phyloP scores from a whole-genome alignment of 1,140 invertebrate species.

The Sinonovacula constricta region DNA sequence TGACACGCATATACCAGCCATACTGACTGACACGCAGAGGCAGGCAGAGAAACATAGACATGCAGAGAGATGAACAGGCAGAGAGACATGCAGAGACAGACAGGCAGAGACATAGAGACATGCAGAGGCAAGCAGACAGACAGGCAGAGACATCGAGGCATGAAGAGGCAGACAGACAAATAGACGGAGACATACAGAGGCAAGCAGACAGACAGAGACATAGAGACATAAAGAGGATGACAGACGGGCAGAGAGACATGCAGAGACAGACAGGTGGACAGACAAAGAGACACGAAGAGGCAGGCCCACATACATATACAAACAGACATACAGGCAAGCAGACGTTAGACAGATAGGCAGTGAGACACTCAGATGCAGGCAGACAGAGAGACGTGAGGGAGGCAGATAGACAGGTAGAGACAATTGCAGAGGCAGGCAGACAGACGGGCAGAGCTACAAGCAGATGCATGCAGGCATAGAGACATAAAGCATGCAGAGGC shows the following conservation, averaged over 20 bases:
- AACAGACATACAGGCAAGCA: no score
- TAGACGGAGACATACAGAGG: neutral
- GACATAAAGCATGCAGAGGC: no score
- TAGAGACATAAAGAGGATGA: neutral
- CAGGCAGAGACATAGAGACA: neutral
- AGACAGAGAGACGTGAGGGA: no score
- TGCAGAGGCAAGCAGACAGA: neutral
- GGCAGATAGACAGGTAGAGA: no score
- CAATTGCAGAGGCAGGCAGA: no score
- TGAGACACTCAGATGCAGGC: no score
- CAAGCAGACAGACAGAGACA: neutral
- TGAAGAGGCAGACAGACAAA: neutral
- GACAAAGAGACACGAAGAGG: slow-evolving; percentile 1
- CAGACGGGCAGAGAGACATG: neutral
- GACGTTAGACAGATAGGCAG: no score
- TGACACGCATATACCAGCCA: neutral
- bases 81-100: slow-evolving; percentile 11
- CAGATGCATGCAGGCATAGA: no score
- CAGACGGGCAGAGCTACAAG: no score
- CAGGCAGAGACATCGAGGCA: neutral
- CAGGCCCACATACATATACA: neutral
- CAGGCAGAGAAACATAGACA: slow-evolving; percentile 5
- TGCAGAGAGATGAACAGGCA: slow-evolving; percentile 1
- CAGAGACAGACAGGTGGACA: neutral
- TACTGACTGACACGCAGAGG: neutral